phyloP scores from a whole-genome alignment of 2,797 vertebrate species.

The Esox lucius region DNA sequence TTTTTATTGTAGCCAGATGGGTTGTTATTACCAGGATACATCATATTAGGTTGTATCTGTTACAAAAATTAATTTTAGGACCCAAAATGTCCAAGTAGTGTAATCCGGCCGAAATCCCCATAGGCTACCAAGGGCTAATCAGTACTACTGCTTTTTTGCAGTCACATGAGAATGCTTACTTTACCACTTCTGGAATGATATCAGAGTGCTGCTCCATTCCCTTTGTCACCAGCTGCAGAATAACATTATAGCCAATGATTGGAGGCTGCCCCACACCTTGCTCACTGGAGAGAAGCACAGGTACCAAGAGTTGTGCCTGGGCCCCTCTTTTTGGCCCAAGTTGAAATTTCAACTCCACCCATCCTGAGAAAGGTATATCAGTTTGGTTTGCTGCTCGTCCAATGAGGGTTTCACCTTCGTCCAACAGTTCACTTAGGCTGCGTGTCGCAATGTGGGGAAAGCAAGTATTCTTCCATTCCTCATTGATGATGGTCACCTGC shows the following conservation, averaged over 20 bases:
- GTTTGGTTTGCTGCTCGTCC: conserved; percentile 8
- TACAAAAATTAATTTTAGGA: too few relatives aligned
- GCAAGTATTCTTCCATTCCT: conserved; percentile 23
- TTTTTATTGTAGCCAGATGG: too few relatives aligned
- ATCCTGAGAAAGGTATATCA: conserved; percentile 19
- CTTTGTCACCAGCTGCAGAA: too few relatives aligned
- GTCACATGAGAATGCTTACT: too few relatives aligned
- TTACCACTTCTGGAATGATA: too few relatives aligned
- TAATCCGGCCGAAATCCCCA: too few relatives aligned
- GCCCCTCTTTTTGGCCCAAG: neutral
- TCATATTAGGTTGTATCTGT: too few relatives aligned
- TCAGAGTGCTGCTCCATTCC: too few relatives aligned
- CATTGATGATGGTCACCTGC: conserved; percentile 29
- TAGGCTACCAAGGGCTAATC: too few relatives aligned
- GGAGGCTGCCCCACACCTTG: conserved; percentile 7
- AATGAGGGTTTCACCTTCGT: conserved; percentile 1
- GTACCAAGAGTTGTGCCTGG: conserved; percentile 10
- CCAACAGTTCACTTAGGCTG: conserved; percentile 22
- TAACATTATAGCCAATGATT: conserved; percentile 14
- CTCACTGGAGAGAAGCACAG: conserved; percentile 10
- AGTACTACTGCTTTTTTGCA: too few relatives aligned
- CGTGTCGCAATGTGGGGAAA: conserved; percentile 23
- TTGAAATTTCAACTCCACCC: conserved; percentile 21
- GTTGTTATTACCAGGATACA: too few relatives aligned
- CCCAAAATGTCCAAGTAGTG: too few relatives aligned